Evolutionary conservation across 2,888 invertebrate genomes (phyloP), one percentile per base, ranked within the genome.

Genomic region (Rhamphomyia laevipes): DNA sequence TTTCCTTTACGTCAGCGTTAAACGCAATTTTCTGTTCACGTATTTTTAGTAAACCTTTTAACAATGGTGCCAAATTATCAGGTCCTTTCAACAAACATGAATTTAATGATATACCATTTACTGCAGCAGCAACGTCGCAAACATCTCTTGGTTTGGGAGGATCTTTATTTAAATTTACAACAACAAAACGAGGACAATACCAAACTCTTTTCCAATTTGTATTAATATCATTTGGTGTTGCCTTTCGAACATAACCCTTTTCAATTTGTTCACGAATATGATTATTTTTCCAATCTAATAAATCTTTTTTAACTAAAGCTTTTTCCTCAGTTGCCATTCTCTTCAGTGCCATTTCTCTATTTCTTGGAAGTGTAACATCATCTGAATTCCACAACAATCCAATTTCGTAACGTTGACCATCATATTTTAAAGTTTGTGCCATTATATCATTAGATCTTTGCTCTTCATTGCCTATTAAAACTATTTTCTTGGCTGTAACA

Each of bases 71-170:
- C 12, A 27, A 21, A 12, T 43, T 47, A 17, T 43, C 43, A 27
- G 43, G 37, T 16, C 31, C 33, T 21, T 45, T 41, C 13, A 45
- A 41, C 2, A 45, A 23, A 5, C 35, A 35, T 18, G 45, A 41
- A n/a, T 41, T 48, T 41, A 45, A 45, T 11, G 45, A 48, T n/a
- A 41, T 27, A 15, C 45, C 41, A 30, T 45, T 3, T 16, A 45
- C 30, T 5, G 15, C 41, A 2, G 48, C 44, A 33, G 44, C 40
- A 41, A 46, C 16, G 15, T 46, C 46, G 5, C 38, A 16, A 17
- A 48, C 48, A 41, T 18, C 45, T n/a, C 41, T 45, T 12, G 45
- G 41, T 30, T 48, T 49, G n/a, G 37, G 46, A 7, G 49, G 49
- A 12, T 10, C 17, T 23, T 49, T 49, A 21, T 46, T 46, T 18